phyloP scores from a whole-genome alignment of 1,140 invertebrate species.

The Drosophila fuyamai region DNA sequence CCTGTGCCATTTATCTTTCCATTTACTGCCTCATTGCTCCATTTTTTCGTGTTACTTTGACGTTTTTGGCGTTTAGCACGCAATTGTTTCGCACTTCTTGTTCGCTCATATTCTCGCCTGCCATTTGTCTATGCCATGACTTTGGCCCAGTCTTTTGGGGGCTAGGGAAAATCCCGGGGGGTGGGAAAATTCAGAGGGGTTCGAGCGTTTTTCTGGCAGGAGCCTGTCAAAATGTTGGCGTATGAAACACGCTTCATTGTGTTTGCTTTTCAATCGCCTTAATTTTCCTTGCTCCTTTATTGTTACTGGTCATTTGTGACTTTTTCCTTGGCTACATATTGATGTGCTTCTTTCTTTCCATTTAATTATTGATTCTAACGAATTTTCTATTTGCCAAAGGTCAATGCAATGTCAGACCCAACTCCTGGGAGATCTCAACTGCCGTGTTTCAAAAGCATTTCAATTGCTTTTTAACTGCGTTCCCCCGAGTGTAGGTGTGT shows the following conservation, averaged over 20 bases:
- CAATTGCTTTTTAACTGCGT: constrained; percentile 72
- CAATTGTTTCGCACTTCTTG: constrained; percentile 80
- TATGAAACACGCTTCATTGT: constrained; percentile 62
- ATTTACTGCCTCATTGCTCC: constrained; percentile 61
- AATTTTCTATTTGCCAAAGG: constrained; percentile 64
- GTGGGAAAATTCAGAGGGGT: neutral
- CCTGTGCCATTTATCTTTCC: constrained; percentile 70
- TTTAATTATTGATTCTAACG: constrained; percentile 78
- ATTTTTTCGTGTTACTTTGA: constrained; percentile 63
- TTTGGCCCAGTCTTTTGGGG: constrained; percentile 3
- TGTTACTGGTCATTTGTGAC: constrained; percentile 66
- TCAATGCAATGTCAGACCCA: constrained; percentile 70
- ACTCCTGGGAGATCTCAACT: constrained; percentile 49
- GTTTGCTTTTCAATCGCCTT: constrained; percentile 52
- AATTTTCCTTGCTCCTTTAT: constrained; percentile 55
- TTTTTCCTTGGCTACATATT: constrained; percentile 36
- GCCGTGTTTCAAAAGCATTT: constrained; percentile 50
- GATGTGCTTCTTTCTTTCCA: constrained; percentile 34
- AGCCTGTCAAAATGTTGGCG: constrained; percentile 38
- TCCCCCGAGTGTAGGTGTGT: constrained; percentile 28
- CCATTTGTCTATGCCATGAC: constrained; percentile 44
- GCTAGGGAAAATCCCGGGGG: neutral
- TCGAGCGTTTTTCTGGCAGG: constrained; percentile 3
- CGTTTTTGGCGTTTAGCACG: constrained; percentile 80
- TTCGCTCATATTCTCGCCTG: constrained; percentile 52